Percentiles rank a stretch among this genome's conserved stretches.
These are phyloP conservation scores for Holotrichia oblita DNA, from an alignment of 1,140 invertebrate species.

Conservation along the genomic window DNA sequence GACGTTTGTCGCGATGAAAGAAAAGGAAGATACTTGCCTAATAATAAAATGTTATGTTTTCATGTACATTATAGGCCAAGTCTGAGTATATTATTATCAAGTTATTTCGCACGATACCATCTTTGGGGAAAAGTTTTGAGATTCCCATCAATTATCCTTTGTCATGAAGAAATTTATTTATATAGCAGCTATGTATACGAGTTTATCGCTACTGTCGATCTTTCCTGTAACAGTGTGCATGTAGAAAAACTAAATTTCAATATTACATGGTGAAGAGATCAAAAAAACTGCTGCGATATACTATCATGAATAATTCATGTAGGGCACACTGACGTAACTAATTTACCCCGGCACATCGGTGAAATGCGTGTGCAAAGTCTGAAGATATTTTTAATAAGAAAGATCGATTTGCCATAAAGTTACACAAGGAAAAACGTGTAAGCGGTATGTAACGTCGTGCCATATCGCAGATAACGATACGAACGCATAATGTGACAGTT, in stretches of 20 bases:
- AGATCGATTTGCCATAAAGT: not conserved
- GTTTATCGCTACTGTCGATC: not conserved
- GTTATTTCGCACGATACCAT: too few relatives aligned
- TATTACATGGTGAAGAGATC: not conserved
- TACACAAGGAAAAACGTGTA: not conserved
- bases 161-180: too few relatives aligned
- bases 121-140: too few relatives aligned
- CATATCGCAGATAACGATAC: not conserved
- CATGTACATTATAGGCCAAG: too few relatives aligned
- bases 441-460: not conserved
- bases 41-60: too few relatives aligned
- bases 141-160: too few relatives aligned
- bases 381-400: conserved; percentile 10
- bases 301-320: conserved; percentile 1
- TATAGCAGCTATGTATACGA: not conserved
- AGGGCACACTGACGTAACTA: not conserved
- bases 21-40: too few relatives aligned
- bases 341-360: not conserved
- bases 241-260: not conserved
- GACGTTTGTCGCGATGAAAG: too few relatives aligned
- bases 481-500: conserved; percentile 7
- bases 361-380: conserved; percentile 15
- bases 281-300: not conserved
- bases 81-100: too few relatives aligned
- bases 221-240: not conserved